Conservation (phyloP, 1,140 invertebrate species). For the Drosophila rufa region DNA sequence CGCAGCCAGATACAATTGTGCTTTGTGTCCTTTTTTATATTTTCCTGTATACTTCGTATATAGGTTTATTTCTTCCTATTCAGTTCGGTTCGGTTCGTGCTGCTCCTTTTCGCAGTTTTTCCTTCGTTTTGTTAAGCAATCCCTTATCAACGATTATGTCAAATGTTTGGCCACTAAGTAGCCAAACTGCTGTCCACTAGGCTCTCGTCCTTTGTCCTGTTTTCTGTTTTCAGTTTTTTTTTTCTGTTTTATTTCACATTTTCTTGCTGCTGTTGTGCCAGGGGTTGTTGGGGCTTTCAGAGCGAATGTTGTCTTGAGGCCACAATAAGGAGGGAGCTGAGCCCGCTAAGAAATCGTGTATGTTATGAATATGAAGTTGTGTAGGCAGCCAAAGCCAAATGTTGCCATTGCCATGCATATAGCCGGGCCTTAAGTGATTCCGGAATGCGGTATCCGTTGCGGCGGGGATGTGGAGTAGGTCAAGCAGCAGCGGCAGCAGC, state of each 20-base stretch:
- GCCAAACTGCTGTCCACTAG: conserved; percentile 47
- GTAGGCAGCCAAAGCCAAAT: conserved; percentile 51
- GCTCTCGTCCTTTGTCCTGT: conserved; percentile 29
- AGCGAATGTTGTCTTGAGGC: conserved; percentile 31
- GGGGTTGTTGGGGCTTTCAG: background rate
- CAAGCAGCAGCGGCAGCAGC: conserved; percentile 66
- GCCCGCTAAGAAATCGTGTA: conserved; percentile 18
- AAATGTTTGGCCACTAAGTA: conserved; percentile 74
- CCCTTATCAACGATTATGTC: conserved; percentile 81
- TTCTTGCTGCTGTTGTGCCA: background rate
- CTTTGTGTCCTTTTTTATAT: conserved; percentile 21
- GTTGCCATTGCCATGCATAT: conserved; percentile 73
- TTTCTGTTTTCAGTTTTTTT: background rate
- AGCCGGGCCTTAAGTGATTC: conserved; percentile 73
- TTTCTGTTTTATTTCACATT: conserved; percentile 1
- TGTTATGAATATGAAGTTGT: conserved; percentile 74
- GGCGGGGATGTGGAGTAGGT: conserved; percentile 51
- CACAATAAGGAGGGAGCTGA: conserved; percentile 32
- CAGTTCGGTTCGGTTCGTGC: background rate
- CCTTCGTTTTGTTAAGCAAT: conserved; percentile 46
- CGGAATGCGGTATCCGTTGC: conserved; percentile 9
- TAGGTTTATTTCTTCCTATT: background rate
- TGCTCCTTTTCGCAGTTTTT: conserved; percentile 38
- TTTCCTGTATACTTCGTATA: conserved; percentile 2
- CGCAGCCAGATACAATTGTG: conserved; percentile 28